Base-by-base conservation (phyloP, 1,140 invertebrate species). In the Sycobia sp. region DNA sequence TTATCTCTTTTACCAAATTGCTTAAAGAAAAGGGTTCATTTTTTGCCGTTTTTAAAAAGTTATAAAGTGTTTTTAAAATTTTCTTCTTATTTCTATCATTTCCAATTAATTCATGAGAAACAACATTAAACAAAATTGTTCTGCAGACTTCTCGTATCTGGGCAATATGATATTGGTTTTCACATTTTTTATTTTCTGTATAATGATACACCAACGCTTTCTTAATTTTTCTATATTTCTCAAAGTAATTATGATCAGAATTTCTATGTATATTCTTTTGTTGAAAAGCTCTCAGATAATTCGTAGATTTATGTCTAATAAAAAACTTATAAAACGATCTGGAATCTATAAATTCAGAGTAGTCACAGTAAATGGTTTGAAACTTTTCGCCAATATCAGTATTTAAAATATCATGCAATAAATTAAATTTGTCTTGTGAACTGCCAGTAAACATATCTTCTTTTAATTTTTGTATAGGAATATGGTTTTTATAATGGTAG, bases 31-130 rank as follows among this genome's bases (percentile, higher is more conserved):
- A 59, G 27, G 29, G 20, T 11, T 59, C 56, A 39, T 18, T 49
- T 39, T 29, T 59, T 23, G 56, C 56, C 16, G 32, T 59, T 25
- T 25, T 9, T 13, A 49, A 9, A 39, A 59, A 59, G 10, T 49
- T 49, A 13, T 38, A 10, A 27, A 49, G 20, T 36, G 29, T 59
- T 39, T 59, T 59, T 14, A 59, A 49, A 23, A 59, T 59, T 49
- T 59, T 50, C 18, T 59, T 59, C 23, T 49, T 59, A 23, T 59
- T 59, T n/a, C 56, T 47, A 14, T 32, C 9, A 49, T 49, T 38
- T 7, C 56, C 56, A 25, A 38, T 36, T 16, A 59, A 22, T 13
- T 50, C 20, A 14, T 47, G 25, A 2, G 56, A 29, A 22, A 59
- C 16, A 25, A 59, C 22, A 38, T 49, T 59, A 39, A 49, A 20